These are phyloP conservation scores for Eumerus sabulonum DNA, from an alignment of 2,888 invertebrate species.

Conservation along the genomic window DNA sequence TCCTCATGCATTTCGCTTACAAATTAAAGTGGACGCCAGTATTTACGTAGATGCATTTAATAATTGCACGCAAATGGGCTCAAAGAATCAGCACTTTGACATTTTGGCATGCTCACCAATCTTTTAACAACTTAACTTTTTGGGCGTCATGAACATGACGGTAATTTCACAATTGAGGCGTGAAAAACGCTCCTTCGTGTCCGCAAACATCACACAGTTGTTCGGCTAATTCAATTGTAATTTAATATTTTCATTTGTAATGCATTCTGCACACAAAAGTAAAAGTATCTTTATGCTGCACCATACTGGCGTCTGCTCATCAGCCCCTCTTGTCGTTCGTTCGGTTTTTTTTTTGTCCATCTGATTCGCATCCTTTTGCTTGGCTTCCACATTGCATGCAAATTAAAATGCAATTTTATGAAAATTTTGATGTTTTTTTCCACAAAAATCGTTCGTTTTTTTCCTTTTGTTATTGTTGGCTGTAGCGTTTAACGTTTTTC, in stretches of 20 bases:
- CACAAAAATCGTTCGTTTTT: slow-evolving; percentile 13
- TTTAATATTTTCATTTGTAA: slow-evolving; percentile 68
- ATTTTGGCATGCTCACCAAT: too few relatives aligned
- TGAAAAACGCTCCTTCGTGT: slow-evolving; percentile 27
- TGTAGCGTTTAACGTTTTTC: slow-evolving; percentile 54
- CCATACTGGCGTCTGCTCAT: too few relatives aligned
- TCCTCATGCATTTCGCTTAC: too few relatives aligned
- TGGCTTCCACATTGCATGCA: slow-evolving; percentile 43
- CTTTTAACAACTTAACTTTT: background rate
- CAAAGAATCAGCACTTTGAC: too few relatives aligned
- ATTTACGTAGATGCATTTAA: too few relatives aligned
- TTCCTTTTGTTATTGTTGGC: slow-evolving; percentile 37
- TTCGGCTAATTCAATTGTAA: slow-evolving; percentile 61
- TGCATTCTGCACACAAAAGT: slow-evolving; percentile 39
- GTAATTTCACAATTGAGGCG: slow-evolving; percentile 61
- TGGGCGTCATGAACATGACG: slow-evolving; percentile 27
- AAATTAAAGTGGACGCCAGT: too few relatives aligned
- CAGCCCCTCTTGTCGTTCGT: too few relatives aligned
- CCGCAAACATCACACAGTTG: slow-evolving; percentile 32
- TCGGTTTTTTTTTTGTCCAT: slow-evolving; percentile 9
- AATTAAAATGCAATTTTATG: slow-evolving; percentile 69
- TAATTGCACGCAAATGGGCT: too few relatives aligned
- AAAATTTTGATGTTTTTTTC: slow-evolving; percentile 53
- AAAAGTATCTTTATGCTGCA: background rate
- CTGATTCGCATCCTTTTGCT: slow-evolving; percentile 15